These are phyloP conservation scores for Ceratina australensis DNA, from an alignment of 1,140 invertebrate genomes.

Conservation along the genomic window DNA sequence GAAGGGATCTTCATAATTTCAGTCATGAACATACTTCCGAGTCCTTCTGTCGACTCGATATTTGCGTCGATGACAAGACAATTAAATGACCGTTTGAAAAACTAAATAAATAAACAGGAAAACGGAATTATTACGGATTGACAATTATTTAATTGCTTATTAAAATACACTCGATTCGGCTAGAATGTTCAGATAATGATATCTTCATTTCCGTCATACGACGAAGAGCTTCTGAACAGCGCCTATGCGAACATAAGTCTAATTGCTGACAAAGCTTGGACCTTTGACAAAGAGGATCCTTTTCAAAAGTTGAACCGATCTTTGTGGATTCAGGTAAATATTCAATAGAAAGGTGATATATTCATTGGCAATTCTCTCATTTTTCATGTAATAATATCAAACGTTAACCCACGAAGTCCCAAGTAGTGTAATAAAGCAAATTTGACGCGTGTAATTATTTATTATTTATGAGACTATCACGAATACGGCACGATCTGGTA, in stretches of 20 bases:
- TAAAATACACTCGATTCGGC: constrained; percentile 42
- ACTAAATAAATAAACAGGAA: neutral
- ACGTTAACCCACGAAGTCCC: too few species aligned
- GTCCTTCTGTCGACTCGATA: constrained; percentile 18
- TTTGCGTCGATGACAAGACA: constrained; percentile 4
- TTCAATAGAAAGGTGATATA: neutral
- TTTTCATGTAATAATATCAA: too few species aligned
- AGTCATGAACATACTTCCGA: neutral
- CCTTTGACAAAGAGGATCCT: constrained; percentile 63
- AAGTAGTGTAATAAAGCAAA: too few species aligned
- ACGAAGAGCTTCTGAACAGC: constrained; percentile 72
- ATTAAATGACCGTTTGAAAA: constrained; percentile 20
- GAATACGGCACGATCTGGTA: too few species aligned
- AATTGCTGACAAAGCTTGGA: constrained; percentile 73
- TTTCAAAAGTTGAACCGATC: constrained; percentile 73
- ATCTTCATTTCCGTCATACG: constrained; percentile 69
- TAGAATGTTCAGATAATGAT: constrained; percentile 74
- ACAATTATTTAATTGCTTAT: constrained; percentile 18
- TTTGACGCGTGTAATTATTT: too few species aligned
- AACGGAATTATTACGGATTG: neutral
- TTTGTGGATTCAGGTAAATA: constrained; percentile 71
- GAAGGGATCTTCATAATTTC: neutral
- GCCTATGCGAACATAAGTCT: constrained; percentile 74
- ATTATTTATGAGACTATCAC: too few species aligned
- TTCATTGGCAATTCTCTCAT: too few species aligned